Base-by-base conservation (phyloP, 2,888 invertebrate genomes). In the Lysandra bellargus region DNA sequence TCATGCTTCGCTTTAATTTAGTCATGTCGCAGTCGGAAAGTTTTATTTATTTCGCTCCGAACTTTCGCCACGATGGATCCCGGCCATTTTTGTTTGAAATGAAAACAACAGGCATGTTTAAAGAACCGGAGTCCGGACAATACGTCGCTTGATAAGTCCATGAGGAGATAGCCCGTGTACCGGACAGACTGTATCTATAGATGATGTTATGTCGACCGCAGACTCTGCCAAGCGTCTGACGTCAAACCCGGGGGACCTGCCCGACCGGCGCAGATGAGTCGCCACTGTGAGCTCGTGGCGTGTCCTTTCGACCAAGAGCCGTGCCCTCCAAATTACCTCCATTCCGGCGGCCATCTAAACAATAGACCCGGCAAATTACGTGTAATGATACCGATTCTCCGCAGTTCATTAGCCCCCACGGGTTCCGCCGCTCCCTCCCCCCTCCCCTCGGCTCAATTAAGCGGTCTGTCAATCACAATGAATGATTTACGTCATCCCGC, bases 401-500 rank as follows among this genome's bases (percentile, higher is more conserved):
- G 83, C 82, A 83, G 83, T 83, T 83, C 86, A 85, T 86, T 84
- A 84, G 84, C 80, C 82, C 79, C 78, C 60, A 57, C 72, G 78
- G 81, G 73, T 80, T 78, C 80, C 79, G 82, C 80, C 80, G 80
- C 78, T 82, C 78, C 80, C 79, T 81, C 80, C 79, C 80, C 78
- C 80, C 78, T 80, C 80, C 78, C 81, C 78, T 80, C 81, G 83
- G 80, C 84, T 83, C 84, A 85, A 85, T 86, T 85, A 86, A 82
- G 81, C 84, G 80, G 81, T 77, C 85, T 86, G 88, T 86, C 87
- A 85, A 81, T 87, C 86, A 85, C 86, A 85, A 86, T 86, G 82
- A 84, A 79, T 82, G 83, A 83, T 82, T 84, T 83, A 83, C 87
- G 86, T 87, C 87, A 82, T 81, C 76, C 78, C 79, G 74, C 83